Conservation (phyloP, 1,140 invertebrate genomes). For the Drosophila suzukii region DNA sequence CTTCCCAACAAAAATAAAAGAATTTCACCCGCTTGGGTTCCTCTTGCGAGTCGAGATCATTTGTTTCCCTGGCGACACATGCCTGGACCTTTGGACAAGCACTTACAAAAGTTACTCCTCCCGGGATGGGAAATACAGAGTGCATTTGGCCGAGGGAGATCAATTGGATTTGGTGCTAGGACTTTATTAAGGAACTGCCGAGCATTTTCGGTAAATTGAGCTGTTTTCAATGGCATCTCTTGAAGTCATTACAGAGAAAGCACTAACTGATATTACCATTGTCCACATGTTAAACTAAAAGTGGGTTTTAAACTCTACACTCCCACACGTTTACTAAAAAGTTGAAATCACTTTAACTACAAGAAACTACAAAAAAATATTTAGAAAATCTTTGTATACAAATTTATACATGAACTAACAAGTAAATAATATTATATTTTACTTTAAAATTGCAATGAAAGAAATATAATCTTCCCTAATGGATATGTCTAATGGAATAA, state of each 20-base stretch:
- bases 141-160: conserved; percentile 35
- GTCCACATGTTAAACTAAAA: too few species aligned
- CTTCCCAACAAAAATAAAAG: conserved; percentile 65
- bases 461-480: too few species aligned
- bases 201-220: conserved; percentile 48
- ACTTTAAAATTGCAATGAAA: too few species aligned
- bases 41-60: conserved; percentile 64
- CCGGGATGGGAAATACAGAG: conserved; percentile 8
- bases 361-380: too few species aligned
- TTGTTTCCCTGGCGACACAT: conserved; percentile 64
- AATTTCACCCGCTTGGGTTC: conserved; percentile 59
- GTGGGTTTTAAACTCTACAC: too few species aligned
- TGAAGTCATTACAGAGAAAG: background rate
- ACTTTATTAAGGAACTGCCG: conserved; percentile 39
- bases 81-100: conserved; percentile 49
- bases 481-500: too few species aligned
- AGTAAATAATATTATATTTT: too few species aligned
- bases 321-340: too few species aligned
- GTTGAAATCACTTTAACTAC: too few species aligned
- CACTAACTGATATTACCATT: too few species aligned
- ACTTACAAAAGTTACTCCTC: conserved; percentile 59
- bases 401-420: too few species aligned
- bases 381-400: too few species aligned
- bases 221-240: conserved; percentile 22
- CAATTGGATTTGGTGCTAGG: conserved; percentile 63